phyloP scores from a whole-genome alignment of 1,140 invertebrate genomes.

The Atta colombica region DNA sequence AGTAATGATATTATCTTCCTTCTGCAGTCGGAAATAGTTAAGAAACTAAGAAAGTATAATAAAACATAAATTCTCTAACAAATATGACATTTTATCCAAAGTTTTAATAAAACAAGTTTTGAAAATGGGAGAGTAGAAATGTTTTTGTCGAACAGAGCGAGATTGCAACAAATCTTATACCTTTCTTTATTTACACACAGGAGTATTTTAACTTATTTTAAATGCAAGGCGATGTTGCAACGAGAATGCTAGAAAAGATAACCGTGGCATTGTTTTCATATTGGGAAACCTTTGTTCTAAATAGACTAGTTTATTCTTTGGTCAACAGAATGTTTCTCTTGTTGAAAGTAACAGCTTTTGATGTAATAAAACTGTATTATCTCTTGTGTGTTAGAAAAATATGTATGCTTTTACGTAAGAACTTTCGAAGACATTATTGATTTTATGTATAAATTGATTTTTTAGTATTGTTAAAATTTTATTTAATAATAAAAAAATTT shows the following conservation, averaged over 20 bases:
- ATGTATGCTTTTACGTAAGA: not conserved
- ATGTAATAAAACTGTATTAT: conserved; percentile 16
- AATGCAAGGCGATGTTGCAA: not conserved
- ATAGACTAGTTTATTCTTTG: conserved; percentile 17
- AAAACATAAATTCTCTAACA: not conserved
- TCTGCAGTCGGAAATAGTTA: not conserved
- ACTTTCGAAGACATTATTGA: not conserved
- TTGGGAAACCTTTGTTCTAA: conserved; percentile 34
- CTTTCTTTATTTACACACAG: conserved; percentile 14
- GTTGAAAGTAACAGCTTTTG: conserved; percentile 18
- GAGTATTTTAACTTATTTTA: not conserved
- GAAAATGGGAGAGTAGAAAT: not conserved
- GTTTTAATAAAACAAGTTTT: not conserved
- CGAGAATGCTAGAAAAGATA: conserved; percentile 26
- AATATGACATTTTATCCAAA: conserved; percentile 5
- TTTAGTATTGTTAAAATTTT: not conserved
- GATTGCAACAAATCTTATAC: not conserved
- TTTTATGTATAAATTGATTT: not conserved
- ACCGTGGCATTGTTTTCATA: conserved; percentile 2
- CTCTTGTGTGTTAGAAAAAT: not conserved
- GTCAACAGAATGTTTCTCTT: conserved; percentile 7
- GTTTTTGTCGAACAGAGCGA: not conserved
- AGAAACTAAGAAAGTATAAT: not conserved
- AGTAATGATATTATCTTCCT: conserved; percentile 26
- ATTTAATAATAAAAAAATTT: not conserved